Percentiles rank a stretch among this genome's conserved stretches.
Evolutionary conservation across 2,888 invertebrate genomes (phyloP).

Genomic region (Dexiosoma caninum): DNA sequence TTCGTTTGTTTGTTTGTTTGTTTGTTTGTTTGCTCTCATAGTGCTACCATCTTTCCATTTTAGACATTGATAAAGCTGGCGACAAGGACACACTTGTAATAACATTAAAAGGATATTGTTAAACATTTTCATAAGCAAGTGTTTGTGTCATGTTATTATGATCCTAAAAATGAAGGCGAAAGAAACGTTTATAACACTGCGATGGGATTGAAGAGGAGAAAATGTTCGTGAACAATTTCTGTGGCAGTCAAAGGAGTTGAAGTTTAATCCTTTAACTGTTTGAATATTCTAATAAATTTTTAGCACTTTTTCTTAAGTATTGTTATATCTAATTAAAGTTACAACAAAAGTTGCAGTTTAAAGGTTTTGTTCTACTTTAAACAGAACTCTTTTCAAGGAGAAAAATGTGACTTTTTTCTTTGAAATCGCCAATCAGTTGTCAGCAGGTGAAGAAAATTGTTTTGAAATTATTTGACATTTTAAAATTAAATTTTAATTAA

Average conservation of each 20-base stretch:
- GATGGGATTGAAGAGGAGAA: not conserved
- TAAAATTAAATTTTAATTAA: too few relatives aligned
- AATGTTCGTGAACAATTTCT: not conserved
- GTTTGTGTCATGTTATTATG: slow-evolving; percentile 66
- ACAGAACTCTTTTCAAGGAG: too few relatives aligned
- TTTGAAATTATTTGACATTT: too few relatives aligned
- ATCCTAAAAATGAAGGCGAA: slow-evolving; percentile 23
- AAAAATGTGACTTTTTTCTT: too few relatives aligned
- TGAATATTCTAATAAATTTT: not conserved
- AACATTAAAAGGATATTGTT: slow-evolving; percentile 77
- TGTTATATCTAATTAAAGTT: not conserved
- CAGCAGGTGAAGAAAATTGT: too few relatives aligned
- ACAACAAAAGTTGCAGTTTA: not conserved
- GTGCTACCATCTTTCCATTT: slow-evolving; percentile 27
- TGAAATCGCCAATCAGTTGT: too few relatives aligned
- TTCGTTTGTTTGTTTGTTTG: too few relatives aligned
- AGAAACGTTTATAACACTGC: not conserved
- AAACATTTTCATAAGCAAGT: slow-evolving; percentile 74
- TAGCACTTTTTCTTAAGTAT: not conserved
- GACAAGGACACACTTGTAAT: slow-evolving; percentile 75
- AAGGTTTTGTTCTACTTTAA: too few relatives aligned
- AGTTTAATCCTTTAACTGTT: not conserved
- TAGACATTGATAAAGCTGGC: slow-evolving; percentile 75
- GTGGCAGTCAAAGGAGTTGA: not conserved
- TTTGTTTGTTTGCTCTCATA: not conserved